A percentile compares a stretch with the other conserved stretches of the same genome.
These are phyloP conservation scores for Heliconius hortense DNA, from an alignment of 2,888 invertebrate genomes.

Conservation along the genomic window DNA sequence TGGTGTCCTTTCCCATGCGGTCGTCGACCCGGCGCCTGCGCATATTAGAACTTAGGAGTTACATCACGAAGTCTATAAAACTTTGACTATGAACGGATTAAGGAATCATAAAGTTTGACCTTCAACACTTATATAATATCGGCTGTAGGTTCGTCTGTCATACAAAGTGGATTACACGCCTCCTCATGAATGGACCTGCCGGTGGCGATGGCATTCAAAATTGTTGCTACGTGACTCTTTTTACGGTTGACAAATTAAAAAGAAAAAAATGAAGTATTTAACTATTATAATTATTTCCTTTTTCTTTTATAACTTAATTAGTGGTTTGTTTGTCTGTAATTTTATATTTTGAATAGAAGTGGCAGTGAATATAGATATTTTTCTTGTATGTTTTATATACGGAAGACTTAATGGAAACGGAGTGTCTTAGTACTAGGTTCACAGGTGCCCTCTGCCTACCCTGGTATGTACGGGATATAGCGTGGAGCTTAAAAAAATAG, in stretches of 20 bases:
- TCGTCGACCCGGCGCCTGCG: constrained; percentile 58
- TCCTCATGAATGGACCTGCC: constrained; percentile 18
- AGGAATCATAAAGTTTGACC: constrained; percentile 62
- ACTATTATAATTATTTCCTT: background rate
- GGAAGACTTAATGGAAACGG: no score
- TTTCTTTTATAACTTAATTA: constrained; percentile 11
- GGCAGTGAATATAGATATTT: no score
- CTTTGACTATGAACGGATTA: constrained; percentile 56
- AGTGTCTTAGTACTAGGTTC: no score
- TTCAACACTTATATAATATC: constrained; percentile 48
- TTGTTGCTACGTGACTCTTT: constrained; percentile 10
- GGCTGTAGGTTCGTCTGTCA: constrained; percentile 25
- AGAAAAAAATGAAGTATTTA: background rate
- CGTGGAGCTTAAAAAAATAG: no score
- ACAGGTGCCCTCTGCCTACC: no score
- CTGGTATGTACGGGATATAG: no score
- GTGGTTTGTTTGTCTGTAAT: background rate
- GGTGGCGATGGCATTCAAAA: background rate
- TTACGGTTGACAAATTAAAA: constrained; percentile 18
- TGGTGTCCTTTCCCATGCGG: constrained; percentile 48
- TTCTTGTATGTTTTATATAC: no score
- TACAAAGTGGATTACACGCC: constrained; percentile 25
- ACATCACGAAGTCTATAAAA: constrained; percentile 54
- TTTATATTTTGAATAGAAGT: background rate
- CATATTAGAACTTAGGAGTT: constrained; percentile 50